Conservation (phyloP, 2,888 invertebrate genomes). For the Tricholauxania praeusta region DNA sequence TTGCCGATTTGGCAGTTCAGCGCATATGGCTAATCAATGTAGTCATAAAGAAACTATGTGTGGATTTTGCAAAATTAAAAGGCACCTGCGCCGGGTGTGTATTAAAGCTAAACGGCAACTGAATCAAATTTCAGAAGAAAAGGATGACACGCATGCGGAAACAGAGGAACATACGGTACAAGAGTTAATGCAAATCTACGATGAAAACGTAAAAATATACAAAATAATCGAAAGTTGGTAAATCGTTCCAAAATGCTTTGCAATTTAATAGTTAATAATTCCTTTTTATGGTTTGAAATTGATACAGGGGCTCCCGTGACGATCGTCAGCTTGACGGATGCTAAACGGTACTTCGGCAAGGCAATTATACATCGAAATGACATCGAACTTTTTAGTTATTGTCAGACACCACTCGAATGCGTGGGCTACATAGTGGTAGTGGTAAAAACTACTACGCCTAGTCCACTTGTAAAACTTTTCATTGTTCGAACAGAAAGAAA, state of each 20-base stretch:
- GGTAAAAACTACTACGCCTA: conserved; percentile 7
- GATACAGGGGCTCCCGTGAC: conserved; percentile 41
- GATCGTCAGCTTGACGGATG: conserved; percentile 36
- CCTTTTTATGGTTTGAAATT: conserved; percentile 37
- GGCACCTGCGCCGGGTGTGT: conserved; percentile 33
- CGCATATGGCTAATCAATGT: conserved; percentile 32
- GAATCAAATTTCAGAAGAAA: conserved; percentile 22
- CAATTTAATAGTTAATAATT: conserved; percentile 2
- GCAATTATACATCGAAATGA: conserved; percentile 30
- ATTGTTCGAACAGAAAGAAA: conserved; percentile 39
- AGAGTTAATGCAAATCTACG: conserved; percentile 33
- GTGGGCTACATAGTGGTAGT: conserved; percentile 29
- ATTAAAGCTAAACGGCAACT: conserved; percentile 26
- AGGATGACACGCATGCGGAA: neutral
- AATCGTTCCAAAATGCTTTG: conserved; percentile 1
- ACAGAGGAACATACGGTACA: conserved; percentile 11
- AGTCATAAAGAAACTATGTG: conserved; percentile 29
- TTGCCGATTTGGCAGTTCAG: conserved; percentile 33
- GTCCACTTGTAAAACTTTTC: conserved; percentile 30
- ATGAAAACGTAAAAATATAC: no score
- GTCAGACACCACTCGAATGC: conserved; percentile 38
- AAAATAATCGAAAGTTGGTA: neutral
- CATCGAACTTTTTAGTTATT: conserved; percentile 40
- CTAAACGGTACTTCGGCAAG: conserved; percentile 37
- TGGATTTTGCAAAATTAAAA: conserved; percentile 27